A percentile compares a stretch with the other conserved stretches of the same genome.
Evolutionary conservation across 2,888 invertebrate species (phyloP).

Genomic region (Acanthoscelides obtectus): DNA sequence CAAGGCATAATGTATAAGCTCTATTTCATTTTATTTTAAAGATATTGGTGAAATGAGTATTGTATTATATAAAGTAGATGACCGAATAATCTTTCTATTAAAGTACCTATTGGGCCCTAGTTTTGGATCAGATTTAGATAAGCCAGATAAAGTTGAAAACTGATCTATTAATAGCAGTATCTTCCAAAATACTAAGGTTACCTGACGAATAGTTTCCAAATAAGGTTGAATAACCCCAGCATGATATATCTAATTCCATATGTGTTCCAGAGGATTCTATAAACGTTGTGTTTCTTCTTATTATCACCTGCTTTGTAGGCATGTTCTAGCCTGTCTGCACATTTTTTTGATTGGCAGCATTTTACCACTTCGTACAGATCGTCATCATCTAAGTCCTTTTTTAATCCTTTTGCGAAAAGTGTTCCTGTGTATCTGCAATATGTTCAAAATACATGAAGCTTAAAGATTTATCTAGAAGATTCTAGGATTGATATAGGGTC

Average conservation of each 20-base stretch:
- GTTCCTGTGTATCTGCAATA: slow-evolving; percentile 60
- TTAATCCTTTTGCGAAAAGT: slow-evolving; percentile 59
- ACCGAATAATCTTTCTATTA: too few species aligned
- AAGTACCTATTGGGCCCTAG: too few species aligned
- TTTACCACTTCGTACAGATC: slow-evolving; percentile 56
- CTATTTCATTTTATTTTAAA: too few species aligned
- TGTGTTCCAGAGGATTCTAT: slow-evolving; percentile 27
- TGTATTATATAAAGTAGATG: too few species aligned
- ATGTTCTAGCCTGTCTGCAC: slow-evolving; percentile 37
- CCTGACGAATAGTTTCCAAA: slow-evolving; percentile 23
- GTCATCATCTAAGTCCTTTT: slow-evolving; percentile 57
- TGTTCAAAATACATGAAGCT: neutral
- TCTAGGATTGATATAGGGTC: too few species aligned
- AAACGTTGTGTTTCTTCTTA: slow-evolving; percentile 24
- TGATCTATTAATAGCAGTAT: too few species aligned
- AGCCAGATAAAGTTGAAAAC: too few species aligned
- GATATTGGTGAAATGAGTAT: too few species aligned
- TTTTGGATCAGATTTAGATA: too few species aligned
- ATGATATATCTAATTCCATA: slow-evolving; percentile 27
- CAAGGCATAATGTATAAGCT: too few species aligned
- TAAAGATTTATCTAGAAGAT: too few species aligned
- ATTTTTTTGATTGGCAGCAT: slow-evolving; percentile 37
- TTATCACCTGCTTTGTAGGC: slow-evolving; percentile 32
- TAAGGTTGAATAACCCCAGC: slow-evolving; percentile 22
- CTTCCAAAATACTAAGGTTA: slow-evolving; percentile 6